Conservation (phyloP, 2,113 vertebrate genomes). For the Psephotus haematonotus region DNA sequence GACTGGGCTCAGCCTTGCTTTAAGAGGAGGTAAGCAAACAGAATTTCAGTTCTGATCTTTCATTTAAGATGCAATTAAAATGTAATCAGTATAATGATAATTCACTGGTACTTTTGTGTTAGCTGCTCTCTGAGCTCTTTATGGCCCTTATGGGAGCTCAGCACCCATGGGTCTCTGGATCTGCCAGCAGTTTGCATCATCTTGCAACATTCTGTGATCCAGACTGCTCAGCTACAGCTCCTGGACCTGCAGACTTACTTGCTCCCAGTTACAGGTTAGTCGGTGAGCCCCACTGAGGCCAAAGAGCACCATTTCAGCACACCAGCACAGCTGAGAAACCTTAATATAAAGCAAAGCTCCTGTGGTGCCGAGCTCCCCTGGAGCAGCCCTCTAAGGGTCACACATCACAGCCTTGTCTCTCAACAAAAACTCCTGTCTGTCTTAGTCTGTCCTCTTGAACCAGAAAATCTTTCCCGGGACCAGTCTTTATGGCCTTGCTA, state of each 20-base stretch:
- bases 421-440: background rate
- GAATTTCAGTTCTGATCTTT: background rate
- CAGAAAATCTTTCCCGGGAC: background rate
- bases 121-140: background rate
- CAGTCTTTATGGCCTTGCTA: rapidly evolving
- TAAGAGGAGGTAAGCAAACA: background rate
- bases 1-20: background rate
- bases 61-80: background rate
- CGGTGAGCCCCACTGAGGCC: background rate
- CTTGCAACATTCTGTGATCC: background rate
- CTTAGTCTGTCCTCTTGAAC: background rate
- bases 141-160: background rate
- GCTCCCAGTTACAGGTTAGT: background rate
- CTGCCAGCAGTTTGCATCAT: background rate
- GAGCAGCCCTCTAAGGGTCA: background rate
- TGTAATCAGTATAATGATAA: background rate
- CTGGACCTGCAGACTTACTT: background rate
- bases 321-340: background rate
- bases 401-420: background rate
- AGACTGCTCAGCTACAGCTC: background rate
- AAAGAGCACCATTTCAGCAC: background rate
- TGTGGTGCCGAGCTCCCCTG: rapidly evolving
- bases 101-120: background rate
- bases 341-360: background rate
- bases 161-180: background rate